Base-by-base conservation (phyloP, 2,888 invertebrate genomes). In the Ptychoptera albimana region DNA sequence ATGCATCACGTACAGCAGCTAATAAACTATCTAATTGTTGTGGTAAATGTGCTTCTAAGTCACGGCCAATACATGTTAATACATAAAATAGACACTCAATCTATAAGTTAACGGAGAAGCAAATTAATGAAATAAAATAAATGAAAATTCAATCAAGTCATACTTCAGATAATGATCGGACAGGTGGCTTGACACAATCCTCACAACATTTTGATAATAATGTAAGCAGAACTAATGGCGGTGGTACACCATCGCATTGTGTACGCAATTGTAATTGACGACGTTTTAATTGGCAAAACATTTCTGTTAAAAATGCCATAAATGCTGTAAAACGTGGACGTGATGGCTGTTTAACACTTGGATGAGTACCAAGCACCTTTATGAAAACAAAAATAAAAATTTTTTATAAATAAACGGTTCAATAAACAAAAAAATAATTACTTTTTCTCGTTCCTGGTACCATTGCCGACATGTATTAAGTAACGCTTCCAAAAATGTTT, bases 11-110 rank as follows among this genome's bases (percentile, higher is more conserved):
- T 37, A 91, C 82, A 49, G 79, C 77, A 13, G 79, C 74, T 57
- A 91, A 73, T 39, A 91, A 71, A 43, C 81, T 75, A 58, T 86
- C 82, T 63, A 91, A 68, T 56, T 86, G 84, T 45, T 76, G 75
- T 0, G 87, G 85, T 49, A 88, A 68, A 60, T 87, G 87, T 42
- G 72, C 67, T 64, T 89, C 88, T 60, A 92, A 69, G 64, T 91
- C 89, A 51, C 84, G 79, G 1, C 91, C 91, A 60, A 88, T 82
- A 57, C 86, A 85, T 29, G 87, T 87, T 55, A 91, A 69, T 50
- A 89, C 86, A 65, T 85, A 85, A 68, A 89, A 89, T 47, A 92
- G 72, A 61, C 85, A 85, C 66, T 88, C 88, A 56, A 86, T 83
- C 85, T 86, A 62, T 7, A 59, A 57, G 44, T 42, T 36, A 43